Conservation (phyloP, 1,140 invertebrate genomes). For the Muscidifurax raptorellus region DNA sequence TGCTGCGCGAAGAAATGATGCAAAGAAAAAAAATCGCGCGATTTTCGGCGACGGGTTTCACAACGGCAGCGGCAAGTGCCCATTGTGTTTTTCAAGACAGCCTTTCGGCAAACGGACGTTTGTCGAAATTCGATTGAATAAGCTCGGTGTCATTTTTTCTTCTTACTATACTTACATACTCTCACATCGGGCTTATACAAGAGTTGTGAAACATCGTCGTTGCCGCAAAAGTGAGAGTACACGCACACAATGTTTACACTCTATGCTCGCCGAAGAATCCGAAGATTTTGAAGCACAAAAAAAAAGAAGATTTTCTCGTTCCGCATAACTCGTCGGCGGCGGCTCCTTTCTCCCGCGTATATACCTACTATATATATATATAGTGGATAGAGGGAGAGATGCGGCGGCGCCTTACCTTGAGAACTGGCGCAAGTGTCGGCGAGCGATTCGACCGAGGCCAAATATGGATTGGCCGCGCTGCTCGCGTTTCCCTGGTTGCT, state of each 20-base stretch:
- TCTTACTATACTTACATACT: no score
- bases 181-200: no score
- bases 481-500: constrained; percentile 66
- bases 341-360: background rate
- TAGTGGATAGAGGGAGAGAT: constrained; percentile 23
- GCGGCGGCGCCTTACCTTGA: constrained; percentile 65
- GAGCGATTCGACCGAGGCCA: constrained; percentile 87
- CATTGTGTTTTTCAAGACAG: background rate
- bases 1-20: background rate
- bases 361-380: no score
- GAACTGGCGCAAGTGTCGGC: constrained; percentile 79
- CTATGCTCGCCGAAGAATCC: background rate
- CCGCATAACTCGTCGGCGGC: background rate
- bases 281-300: no score
- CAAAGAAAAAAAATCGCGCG: constrained; percentile 2
- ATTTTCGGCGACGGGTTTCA: constrained; percentile 22
- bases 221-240: background rate
- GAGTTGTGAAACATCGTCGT: background rate
- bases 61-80: background rate
- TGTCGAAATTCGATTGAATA: background rate
- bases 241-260: background rate
- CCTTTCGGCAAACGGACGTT: background rate
- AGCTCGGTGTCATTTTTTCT: no score
- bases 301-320: background rate
- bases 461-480: constrained; percentile 78